phyloP scores from a whole-genome alignment of 2,113 vertebrate species.

The Addax nasomaculatus region DNA sequence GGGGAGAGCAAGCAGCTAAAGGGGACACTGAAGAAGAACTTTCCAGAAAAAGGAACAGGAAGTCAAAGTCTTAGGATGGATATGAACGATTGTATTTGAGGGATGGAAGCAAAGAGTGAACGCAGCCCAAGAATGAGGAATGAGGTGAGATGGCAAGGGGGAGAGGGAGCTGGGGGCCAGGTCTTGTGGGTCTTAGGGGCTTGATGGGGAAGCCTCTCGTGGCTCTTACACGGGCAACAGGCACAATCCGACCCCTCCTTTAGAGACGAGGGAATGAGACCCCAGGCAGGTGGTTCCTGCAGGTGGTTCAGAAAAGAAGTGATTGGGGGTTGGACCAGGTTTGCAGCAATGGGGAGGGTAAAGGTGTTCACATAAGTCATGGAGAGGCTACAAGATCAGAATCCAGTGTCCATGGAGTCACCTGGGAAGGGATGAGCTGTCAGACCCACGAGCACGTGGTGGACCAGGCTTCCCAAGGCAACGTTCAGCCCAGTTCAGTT shows the following conservation, averaged over 20 bases:
- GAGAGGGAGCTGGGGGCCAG: not conserved
- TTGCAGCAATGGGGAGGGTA: not conserved
- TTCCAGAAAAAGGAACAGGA: not conserved
- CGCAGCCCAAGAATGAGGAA: not conserved
- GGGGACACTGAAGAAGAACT: not conserved
- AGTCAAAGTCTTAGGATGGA: not conserved
- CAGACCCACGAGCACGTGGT: not conserved
- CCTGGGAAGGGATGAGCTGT: not conserved
- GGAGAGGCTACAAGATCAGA: not conserved
- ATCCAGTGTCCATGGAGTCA: not conserved
- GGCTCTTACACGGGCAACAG: too few relatives aligned
- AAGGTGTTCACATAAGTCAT: not conserved
- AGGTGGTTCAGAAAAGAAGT: not conserved
- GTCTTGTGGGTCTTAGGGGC: not conserved
- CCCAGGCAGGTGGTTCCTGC: not conserved
- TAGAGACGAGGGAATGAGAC: not conserved
- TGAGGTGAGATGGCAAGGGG: not conserved
- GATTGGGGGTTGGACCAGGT: not conserved
- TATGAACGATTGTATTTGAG: not conserved
- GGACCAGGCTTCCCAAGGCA: not conserved
- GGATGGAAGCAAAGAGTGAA: not conserved
- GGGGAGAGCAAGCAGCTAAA: not conserved
- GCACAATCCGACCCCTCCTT: not conserved
- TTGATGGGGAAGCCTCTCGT: accelerated
- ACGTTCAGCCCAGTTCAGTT: too few relatives aligned